These are phyloP conservation scores for Proterorhinus semilunaris DNA, from an alignment of 2,113 vertebrate species.

Conservation along the genomic window DNA sequence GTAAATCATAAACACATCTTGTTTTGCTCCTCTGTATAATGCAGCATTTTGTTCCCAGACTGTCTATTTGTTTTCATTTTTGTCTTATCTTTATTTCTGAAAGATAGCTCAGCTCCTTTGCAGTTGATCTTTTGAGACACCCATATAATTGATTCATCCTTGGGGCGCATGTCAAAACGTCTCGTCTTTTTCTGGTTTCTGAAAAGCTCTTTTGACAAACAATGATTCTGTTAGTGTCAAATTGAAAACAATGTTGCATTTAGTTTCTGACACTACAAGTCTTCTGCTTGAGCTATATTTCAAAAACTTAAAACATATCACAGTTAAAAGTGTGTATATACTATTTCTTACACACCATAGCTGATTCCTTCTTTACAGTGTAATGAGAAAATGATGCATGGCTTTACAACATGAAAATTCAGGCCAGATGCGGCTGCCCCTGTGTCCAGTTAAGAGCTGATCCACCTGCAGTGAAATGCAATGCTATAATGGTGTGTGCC, in stretches of 20 bases:
- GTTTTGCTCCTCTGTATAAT: neutral
- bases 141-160: neutral
- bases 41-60: neutral
- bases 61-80: conserved; percentile 12
- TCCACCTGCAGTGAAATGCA: conserved; percentile 44
- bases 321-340: too few relatives aligned
- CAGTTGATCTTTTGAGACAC: conserved; percentile 12
- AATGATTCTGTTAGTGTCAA: too few relatives aligned
- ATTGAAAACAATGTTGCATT: too few relatives aligned
- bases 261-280: too few relatives aligned
- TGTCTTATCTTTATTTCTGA: neutral
- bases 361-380: neutral
- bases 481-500: conserved; percentile 53
- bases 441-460: conserved; percentile 28
- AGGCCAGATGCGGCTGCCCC: conserved; percentile 31
- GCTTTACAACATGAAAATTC: conserved; percentile 15
- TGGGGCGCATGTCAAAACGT: neutral
- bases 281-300: too few relatives aligned
- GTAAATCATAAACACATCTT: neutral
- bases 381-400: conserved; percentile 12
- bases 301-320: too few relatives aligned
- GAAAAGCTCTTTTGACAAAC: neutral
- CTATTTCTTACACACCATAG: too few relatives aligned
- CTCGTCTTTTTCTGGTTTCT: neutral
- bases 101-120: conserved; percentile 11